Base-by-base conservation (phyloP, 2,888 invertebrate species). In the Electrophaes corylata region DNA sequence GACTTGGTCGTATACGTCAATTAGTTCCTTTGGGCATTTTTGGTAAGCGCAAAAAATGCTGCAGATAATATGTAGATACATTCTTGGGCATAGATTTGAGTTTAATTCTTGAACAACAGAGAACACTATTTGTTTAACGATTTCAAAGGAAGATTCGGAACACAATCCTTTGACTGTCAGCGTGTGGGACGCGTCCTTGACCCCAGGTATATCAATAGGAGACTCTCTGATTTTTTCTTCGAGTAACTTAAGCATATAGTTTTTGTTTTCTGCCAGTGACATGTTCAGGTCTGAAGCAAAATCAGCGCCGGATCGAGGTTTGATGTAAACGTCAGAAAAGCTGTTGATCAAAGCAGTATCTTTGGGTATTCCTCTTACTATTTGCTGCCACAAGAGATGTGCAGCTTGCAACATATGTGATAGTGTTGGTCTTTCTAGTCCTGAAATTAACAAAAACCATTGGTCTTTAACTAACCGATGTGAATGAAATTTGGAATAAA, bases 271-370 rank as follows among this genome's bases (percentile, higher is more conserved):
- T 3, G 88, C 86, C 3, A 93, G 72, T 8, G 93, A 87, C 39
- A 86, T 80, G 58, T 80, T 90, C 0, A 82, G 58, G 16, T 75
- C 78, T 0, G 82, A 72, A 3, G 80, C 72, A 2, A 88, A 84
- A 55, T 92, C 91, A 3, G 79, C 79, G 1, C 89, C 88, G 49
- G 86, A 86, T 67, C 93, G 84, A 0, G 93, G 88, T 68, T 93
- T 93, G 3, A 94, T 92, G 72, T 96, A 96, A 11, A 96, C 94
- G 73, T 95, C 95, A 0, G 93, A 81, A 65, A 94, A 94, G 57
- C 94, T 92, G 47, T 91, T 92, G 2, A 83, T 67, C 57, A 95
- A 83, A 0, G 95, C 94, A n/a, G 85, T 83, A 10, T 76, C 71
- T n/a, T 88, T 75, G 0, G 92, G 76, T 48, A 94, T 92, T 0